These are phyloP conservation scores for Ichneumoninae sp. DNA, from an alignment of 2,888 invertebrate species.

Conservation along the genomic window DNA sequence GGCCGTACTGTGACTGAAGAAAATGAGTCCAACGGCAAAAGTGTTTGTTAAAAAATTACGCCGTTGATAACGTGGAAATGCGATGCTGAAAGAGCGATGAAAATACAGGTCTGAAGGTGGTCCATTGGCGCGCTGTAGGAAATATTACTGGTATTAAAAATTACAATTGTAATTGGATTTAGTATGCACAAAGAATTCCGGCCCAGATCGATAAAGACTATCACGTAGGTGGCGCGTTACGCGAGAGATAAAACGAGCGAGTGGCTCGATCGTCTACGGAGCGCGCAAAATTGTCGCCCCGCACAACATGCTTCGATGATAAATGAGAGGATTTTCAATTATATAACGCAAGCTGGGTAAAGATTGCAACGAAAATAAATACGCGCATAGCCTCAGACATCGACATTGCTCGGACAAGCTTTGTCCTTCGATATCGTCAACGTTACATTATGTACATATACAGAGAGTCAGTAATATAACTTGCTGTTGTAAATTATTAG, in stretches of 20 bases:
- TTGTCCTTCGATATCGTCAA: not conserved
- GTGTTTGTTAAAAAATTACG: too few relatives aligned
- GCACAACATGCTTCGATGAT: slow-evolving; percentile 24
- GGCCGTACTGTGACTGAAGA: too few relatives aligned
- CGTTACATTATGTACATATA: not conserved
- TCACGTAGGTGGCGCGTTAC: slow-evolving; percentile 32
- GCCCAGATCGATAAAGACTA: slow-evolving; percentile 42
- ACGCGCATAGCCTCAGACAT: not conserved
- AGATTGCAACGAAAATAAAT: slow-evolving; percentile 5
- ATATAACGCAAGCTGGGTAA: slow-evolving; percentile 28
- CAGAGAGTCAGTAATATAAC: not conserved
- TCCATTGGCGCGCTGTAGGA: not conserved
- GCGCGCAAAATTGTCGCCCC: not conserved
- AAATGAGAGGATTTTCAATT: slow-evolving; percentile 6
- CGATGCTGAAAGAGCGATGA: not conserved
- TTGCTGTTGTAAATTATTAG: slow-evolving; percentile 24
- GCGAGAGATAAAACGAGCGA: slow-evolving; percentile 12
- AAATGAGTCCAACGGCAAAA: not conserved
- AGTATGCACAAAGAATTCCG: slow-evolving; percentile 32
- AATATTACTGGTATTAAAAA: not conserved
- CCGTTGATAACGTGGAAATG: not conserved
- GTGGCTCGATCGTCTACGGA: slow-evolving; percentile 14
- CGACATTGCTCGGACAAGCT: not conserved
- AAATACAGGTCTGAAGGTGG: not conserved
- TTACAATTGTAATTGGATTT: slow-evolving; percentile 17